phyloP scores from a whole-genome alignment of 53 echinoderm and acorn worm genomes.

The Holothuria scabra region DNA sequence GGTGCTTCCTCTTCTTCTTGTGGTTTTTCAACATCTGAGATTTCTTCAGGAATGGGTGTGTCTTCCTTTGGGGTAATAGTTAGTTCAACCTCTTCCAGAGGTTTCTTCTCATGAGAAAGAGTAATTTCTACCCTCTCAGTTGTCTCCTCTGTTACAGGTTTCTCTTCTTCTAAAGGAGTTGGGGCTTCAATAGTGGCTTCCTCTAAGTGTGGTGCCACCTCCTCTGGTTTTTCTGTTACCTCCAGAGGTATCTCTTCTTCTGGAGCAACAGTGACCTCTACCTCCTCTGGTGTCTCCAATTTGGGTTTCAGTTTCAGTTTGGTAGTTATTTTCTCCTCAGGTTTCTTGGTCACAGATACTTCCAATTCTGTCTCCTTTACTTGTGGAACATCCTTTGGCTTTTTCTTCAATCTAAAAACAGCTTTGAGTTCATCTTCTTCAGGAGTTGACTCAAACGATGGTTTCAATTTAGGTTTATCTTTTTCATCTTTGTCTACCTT shows the following conservation, averaged over 20 bases:
- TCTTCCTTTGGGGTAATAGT: constrained; percentile 51
- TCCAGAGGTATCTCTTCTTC: constrained; percentile 48
- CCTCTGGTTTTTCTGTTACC: constrained; percentile 62
- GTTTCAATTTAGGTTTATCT: background rate
- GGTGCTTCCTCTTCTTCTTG: constrained; percentile 45
- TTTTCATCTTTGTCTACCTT: constrained; percentile 19
- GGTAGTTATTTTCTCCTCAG: constrained; percentile 32
- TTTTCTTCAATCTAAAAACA: constrained; percentile 37
- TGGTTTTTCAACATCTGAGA: constrained; percentile 34
- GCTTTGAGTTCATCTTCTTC: constrained; percentile 22
- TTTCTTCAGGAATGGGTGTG: constrained; percentile 49
- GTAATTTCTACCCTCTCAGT: constrained; percentile 46
- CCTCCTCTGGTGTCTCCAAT: constrained; percentile 24
- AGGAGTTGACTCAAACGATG: constrained; percentile 24
- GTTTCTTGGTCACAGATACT: constrained; percentile 23
- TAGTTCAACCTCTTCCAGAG: constrained; percentile 60
- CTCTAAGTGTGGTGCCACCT: constrained; percentile 37
- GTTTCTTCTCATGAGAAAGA: constrained; percentile 42
- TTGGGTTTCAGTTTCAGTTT: constrained; percentile 39
- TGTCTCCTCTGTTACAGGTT: constrained; percentile 40
- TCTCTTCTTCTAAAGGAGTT: constrained; percentile 50
- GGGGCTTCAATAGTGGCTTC: constrained; percentile 26
- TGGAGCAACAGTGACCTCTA: constrained; percentile 56
- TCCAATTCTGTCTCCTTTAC: constrained; percentile 10
- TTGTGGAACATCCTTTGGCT: constrained; percentile 11